Evolutionary conservation across 2,888 invertebrate genomes (phyloP), one percentile per base, ranked within the genome.

Genomic region (Tortrix viridana): DNA sequence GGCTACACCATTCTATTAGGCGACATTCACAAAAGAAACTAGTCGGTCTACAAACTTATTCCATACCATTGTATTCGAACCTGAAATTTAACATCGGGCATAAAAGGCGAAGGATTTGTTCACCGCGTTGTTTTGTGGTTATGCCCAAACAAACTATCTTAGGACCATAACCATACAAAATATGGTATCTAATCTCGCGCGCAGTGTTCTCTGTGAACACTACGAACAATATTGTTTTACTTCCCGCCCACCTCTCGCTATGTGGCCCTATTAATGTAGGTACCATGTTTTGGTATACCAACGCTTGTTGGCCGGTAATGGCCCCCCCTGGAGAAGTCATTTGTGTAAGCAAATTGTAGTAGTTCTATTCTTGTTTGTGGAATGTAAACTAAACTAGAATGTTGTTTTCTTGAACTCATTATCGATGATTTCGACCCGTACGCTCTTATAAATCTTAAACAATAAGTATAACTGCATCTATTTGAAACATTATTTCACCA

Each of bases 201-300:
- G 23, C 55, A 49, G 58, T 67, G 65, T 65, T 67, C 62, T 66
- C 46, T 66, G 63, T 50, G 68, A 65, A 67, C 65, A 69, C 67
- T 67, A 65, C 66, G 48, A 60, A 69, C 61, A 56, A 58, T 58
- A 69, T 66, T 66, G 65, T 52, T 65, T 65, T 66, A 62, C 66
- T 54, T 50, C 22, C 63, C 68, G 68, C 65, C 68, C 63, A 67
- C 71, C 55, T 60, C n/a, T 9, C 16, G 63, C 32, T 57, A 47
- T 52, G 56, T 65, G 65, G 65, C 48, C 54, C 62, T 48, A 67
- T 66, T 66, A 69, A 62, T 48, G 50, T n/a, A n/a, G n/a, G n/a
- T 26, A 18, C 43, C 64, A 48, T 67, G 67, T 67, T 67, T 56
- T 55, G 65, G 59, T 65, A 65, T 67, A 52, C 43, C 48, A 54